A percentile compares a stretch with the other conserved stretches of the same genome.
These are phyloP conservation scores for Strix aluco DNA, from an alignment of 2,113 vertebrate species.

Conservation along the genomic window DNA sequence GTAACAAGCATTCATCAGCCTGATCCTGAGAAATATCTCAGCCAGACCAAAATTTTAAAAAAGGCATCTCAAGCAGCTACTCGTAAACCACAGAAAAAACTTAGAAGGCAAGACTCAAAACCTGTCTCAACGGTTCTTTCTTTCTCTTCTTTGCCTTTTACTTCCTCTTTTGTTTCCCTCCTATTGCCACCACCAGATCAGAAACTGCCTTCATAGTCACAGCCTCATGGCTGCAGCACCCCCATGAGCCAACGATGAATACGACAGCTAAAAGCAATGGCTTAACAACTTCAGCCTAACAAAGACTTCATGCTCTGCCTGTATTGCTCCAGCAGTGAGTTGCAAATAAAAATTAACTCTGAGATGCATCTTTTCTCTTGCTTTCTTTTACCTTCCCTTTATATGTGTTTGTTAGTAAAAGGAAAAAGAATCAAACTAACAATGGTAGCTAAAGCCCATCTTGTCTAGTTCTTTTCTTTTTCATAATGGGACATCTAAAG, in stretches of 20 bases:
- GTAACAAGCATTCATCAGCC: neutral
- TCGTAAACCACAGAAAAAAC: neutral
- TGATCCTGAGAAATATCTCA: neutral
- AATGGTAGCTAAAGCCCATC: neutral
- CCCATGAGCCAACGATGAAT: neutral
- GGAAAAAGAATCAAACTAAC: neutral
- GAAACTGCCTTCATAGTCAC: neutral
- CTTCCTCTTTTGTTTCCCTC: neutral
- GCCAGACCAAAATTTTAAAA: neutral
- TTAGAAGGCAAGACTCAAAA: neutral
- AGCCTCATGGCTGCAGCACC: neutral
- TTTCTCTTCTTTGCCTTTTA: neutral
- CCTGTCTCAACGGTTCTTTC: neutral
- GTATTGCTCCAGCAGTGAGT: neutral
- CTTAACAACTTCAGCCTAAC: too few relatives aligned
- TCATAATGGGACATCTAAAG: neutral
- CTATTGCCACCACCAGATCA: neutral
- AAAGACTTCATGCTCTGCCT: neutral
- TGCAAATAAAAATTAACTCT: neutral
- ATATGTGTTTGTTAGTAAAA: neutral
- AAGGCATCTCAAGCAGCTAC: neutral
- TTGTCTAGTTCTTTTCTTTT: neutral
- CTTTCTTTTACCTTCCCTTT: neutral
- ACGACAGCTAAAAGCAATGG: neutral
- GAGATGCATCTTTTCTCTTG: neutral